Evolutionary conservation across 2,113 vertebrate species (phyloP).

Genomic region (Halichoeres trimaculatus): DNA sequence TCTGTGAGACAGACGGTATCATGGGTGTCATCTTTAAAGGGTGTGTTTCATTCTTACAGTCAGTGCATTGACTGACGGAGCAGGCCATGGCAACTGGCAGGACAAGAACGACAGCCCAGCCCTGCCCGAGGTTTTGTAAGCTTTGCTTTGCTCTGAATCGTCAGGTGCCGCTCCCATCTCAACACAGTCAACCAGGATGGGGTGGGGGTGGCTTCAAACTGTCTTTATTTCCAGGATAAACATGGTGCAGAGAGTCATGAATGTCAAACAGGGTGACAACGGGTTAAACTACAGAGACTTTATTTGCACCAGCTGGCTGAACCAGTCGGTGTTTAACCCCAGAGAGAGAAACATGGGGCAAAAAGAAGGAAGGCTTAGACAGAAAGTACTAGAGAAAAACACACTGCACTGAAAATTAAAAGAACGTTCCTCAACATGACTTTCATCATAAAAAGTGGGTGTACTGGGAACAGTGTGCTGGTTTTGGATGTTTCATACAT

Average conservation of each 20-base stretch:
- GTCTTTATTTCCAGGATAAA: constrained; percentile 23
- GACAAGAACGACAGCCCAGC: constrained; percentile 60
- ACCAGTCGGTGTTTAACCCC: background rate
- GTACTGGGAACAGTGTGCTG: background rate
- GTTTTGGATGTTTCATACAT: background rate
- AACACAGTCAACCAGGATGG: background rate
- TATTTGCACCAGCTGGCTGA: background rate
- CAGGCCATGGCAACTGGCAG: constrained; percentile 44
- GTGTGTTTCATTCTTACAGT: constrained; percentile 47
- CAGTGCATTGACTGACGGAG: constrained; percentile 13
- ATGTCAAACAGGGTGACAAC: background rate
- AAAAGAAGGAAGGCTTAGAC: background rate
- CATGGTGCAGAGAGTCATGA: background rate
- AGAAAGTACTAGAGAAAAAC: constrained; percentile 7
- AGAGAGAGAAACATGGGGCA: background rate
- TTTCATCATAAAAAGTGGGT: background rate
- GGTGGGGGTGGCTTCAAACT: background rate
- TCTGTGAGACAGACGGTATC: background rate
- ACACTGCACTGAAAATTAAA: too few relatives aligned
- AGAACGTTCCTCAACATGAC: too few relatives aligned
- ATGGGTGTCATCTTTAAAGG: constrained; percentile 14
- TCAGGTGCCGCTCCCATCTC: constrained; percentile 42
- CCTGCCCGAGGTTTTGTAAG: constrained; percentile 33
- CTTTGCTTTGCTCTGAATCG: constrained; percentile 39
- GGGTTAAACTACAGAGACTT: background rate